Conservation (phyloP, 2,797 vertebrate genomes). For the Chiloscyllium punctatum region DNA sequence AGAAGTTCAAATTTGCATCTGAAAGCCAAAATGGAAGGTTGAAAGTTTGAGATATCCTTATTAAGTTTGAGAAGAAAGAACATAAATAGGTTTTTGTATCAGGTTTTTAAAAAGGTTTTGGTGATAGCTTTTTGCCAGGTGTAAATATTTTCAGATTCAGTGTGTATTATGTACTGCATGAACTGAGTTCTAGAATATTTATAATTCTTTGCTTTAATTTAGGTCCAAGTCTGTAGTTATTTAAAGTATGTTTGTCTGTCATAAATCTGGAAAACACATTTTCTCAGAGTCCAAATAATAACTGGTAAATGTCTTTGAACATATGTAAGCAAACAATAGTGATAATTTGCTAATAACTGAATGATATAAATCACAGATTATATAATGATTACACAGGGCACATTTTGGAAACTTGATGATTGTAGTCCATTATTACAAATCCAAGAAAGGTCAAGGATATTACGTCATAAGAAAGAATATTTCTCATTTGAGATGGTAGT, state of each 20-base stretch:
- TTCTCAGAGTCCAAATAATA: background rate
- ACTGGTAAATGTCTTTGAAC: background rate
- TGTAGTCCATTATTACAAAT: background rate
- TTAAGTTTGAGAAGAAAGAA: background rate
- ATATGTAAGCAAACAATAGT: background rate
- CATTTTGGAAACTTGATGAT: background rate
- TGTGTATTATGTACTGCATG: background rate
- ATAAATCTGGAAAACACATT: slow-evolving; percentile 9
- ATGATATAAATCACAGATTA: background rate
- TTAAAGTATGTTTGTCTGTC: background rate
- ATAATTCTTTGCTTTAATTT: background rate
- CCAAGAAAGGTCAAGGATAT: background rate
- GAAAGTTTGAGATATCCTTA: background rate
- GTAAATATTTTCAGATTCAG: background rate
- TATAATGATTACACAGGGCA: background rate
- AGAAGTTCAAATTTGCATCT: background rate
- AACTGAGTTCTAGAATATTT: background rate
- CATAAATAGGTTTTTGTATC: no score
- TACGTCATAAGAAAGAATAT: background rate
- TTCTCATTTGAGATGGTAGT: background rate
- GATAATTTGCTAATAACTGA: background rate
- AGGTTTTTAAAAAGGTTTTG: background rate
- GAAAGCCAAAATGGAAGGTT: background rate
- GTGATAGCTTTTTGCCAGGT: background rate
- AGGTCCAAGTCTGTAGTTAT: background rate